Conservation (phyloP, 2,113 vertebrate genomes). For the Psilopsiagon aymara region DNA sequence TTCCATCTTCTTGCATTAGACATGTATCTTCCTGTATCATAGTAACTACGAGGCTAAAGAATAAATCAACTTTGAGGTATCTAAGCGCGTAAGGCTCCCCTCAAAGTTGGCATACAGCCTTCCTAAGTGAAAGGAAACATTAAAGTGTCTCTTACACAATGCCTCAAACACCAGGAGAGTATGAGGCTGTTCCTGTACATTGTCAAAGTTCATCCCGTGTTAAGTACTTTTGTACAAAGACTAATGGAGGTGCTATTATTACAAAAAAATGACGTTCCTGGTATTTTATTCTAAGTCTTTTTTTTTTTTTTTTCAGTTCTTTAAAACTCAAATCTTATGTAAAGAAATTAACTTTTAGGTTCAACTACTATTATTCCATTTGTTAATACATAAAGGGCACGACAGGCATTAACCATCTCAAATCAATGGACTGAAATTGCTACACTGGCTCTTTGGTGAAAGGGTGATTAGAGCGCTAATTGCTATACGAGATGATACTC, state of each 20-base stretch:
- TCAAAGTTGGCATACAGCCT: background rate
- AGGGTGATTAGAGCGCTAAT: conserved; percentile 17
- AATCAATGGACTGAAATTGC: conserved; percentile 46
- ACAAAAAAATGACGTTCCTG: background rate
- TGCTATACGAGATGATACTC: background rate
- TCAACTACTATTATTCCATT: conserved; percentile 46
- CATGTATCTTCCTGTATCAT: background rate
- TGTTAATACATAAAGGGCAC: conserved; percentile 13
- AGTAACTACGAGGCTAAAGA: conserved; percentile 11
- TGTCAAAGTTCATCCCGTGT: conserved; percentile 15
- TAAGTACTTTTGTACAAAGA: conserved; percentile 23
- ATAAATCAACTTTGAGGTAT: conserved; percentile 47
- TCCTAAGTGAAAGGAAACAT: background rate
- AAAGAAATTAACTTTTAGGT: conserved; percentile 42
- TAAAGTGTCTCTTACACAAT: background rate
- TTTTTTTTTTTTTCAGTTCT: conserved; percentile 6
- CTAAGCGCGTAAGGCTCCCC: background rate
- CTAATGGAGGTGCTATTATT: conserved; percentile 24
- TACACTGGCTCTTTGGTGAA: conserved; percentile 53
- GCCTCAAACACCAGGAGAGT: conserved; percentile 5
- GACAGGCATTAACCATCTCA: background rate
- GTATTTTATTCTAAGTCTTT: conserved; percentile 18
- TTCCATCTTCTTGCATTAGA: background rate
- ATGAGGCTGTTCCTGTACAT: conserved; percentile 11
- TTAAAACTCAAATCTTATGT: conserved; percentile 16